Evolutionary conservation across 2,888 invertebrate species (phyloP).

Genomic region (Listrodromus nycthemerus): DNA sequence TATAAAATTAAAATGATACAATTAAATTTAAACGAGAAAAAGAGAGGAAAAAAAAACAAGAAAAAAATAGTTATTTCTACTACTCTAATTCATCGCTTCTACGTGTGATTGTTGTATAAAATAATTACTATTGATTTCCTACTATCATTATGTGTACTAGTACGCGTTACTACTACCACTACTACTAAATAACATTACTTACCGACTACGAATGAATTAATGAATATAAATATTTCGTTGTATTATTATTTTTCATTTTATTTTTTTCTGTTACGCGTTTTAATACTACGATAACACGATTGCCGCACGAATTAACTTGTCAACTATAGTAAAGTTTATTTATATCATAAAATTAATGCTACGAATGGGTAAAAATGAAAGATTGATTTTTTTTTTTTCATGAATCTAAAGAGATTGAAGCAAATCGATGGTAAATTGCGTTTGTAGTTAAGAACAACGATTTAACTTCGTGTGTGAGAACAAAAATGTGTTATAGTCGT

Average conservation of each 20-base stretch:
- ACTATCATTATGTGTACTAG: constrained; percentile 73
- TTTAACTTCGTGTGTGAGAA: constrained; percentile 36
- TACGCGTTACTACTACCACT: constrained; percentile 69
- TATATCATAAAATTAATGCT: constrained; percentile 45
- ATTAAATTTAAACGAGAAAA: constrained; percentile 70
- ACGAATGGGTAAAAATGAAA: constrained; percentile 34
- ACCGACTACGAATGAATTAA: constrained; percentile 59
- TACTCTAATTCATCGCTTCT: constrained; percentile 84
- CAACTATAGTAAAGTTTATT: constrained; percentile 52
- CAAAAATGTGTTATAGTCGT: constrained; percentile 70
- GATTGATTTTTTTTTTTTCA: constrained; percentile 35
- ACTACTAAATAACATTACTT: constrained; percentile 66
- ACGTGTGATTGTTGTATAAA: constrained; percentile 84
- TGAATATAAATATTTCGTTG: constrained; percentile 51
- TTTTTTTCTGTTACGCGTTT: constrained; percentile 38
- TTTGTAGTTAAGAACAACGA: constrained; percentile 42
- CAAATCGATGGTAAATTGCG: constrained; percentile 45
- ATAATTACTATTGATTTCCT: constrained; percentile 76
- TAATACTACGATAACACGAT: constrained; percentile 69
- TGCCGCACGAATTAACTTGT: constrained; percentile 69
- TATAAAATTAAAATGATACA: constrained; percentile 72
- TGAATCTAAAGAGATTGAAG: constrained; percentile 43
- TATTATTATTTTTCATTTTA: constrained; percentile 14
- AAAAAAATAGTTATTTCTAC: constrained; percentile 82
- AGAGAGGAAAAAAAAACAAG: constrained; percentile 2